These are phyloP conservation scores for Thermophis baileyi DNA, from an alignment of 2,113 vertebrate genomes.

Conservation along the genomic window DNA sequence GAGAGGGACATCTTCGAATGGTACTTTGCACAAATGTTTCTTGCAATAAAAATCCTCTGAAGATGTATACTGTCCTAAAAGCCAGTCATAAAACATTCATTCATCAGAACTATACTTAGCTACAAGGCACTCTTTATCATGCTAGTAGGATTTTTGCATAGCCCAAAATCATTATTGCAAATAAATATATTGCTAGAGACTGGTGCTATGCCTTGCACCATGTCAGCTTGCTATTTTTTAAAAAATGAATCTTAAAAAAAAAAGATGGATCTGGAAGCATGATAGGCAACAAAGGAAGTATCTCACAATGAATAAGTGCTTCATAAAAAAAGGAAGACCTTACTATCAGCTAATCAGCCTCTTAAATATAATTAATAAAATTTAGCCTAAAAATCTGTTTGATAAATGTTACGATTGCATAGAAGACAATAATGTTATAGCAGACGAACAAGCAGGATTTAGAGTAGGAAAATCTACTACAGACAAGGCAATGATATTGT, in stretches of 20 bases:
- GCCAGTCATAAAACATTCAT: neutral
- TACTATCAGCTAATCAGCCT: neutral
- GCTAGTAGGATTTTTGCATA: neutral
- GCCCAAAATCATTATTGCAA: neutral
- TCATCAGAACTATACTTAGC: neutral
- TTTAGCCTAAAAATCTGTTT: neutral
- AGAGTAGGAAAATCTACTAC: neutral
- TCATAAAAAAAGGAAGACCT: neutral
- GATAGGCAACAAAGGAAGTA: neutral
- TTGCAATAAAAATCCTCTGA: neutral
- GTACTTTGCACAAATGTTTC: neutral
- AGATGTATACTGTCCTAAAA: neutral
- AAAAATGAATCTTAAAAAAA: neutral
- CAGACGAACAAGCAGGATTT: neutral
- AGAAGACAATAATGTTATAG: neutral
- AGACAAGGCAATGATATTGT: neutral
- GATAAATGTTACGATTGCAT: neutral
- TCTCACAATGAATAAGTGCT: neutral
- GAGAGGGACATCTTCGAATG: neutral
- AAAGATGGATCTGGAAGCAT: neutral
- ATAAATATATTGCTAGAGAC: neutral
- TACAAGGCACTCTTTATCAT: neutral
- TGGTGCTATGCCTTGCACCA: neutral
- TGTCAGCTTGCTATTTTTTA: neutral
- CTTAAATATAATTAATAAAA: neutral